Evolutionary conservation across 2,797 vertebrate genomes (phyloP), one percentile per base, ranked within the genome.

Genomic region (Eupleurogrammus muticus): DNA sequence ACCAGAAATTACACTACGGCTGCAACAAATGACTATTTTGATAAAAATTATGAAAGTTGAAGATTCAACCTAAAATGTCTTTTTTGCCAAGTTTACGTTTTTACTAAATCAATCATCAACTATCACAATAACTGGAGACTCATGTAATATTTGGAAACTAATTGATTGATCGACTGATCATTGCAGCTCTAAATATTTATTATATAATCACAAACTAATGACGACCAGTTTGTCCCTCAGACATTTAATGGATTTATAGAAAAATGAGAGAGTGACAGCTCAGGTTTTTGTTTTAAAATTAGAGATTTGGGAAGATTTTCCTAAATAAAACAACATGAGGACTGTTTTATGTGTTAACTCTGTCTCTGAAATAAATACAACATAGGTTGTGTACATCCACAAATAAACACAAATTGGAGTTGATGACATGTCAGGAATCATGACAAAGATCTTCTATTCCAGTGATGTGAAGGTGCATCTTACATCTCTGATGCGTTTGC

Each of bases 161-260:
- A 28, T 28, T 6, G 6, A 28, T 28, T 28, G 6, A 28, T 28
- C 28, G 28, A 28, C 28, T 28, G 6, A 28, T 28, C 3, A 6
- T 28, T 28, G 28, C 28, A 28, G 28, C 28, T 28, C 28, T 28
- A 28, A 6, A 28, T 3, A 44, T 44, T 44, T n/a, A n/a, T n/a
- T n/a, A n/a, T n/a, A 44, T 17, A 17, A 46, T 10, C 17, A 6
- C 5, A 44, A 44, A 46, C 21, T 59, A 36, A 61, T n/a, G 24
- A 52, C 17, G 49, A 12, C 3, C 20, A 19, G n/a, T 12, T n/a
- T 67, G 49, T 49, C 10, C 32, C 24, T 23, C 59, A 77, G 14
- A 16, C 2, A 21, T 55, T 17, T 20, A 21, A 62, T 9, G 20
- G 10, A 14, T 19, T 10, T 46, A 24, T 24, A 20, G 5, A 35